Evolutionary conservation across 2,113 vertebrate genomes (phyloP), one percentile per base, ranked within the genome.

Genomic region (Pelodiscus sinensis): DNA sequence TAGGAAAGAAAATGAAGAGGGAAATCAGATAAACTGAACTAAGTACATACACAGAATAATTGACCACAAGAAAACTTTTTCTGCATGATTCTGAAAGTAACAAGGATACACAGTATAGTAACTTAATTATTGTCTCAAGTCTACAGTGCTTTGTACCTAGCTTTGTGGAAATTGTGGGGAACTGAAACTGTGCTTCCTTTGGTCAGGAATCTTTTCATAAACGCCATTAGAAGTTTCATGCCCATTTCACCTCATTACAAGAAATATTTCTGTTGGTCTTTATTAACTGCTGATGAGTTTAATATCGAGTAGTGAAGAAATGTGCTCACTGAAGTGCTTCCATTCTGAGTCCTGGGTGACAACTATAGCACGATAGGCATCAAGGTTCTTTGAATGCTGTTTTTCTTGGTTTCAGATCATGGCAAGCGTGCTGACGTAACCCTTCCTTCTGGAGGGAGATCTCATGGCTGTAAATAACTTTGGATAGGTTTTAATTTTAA

Each of bases 1-100:
- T 99, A 81, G 86, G 86, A 85, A 81, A 81, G 15, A 55, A 88
- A 96, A 94, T 10, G 81, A 89, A 96, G 85, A 80, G 38, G 22
- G 29, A 81, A 60, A 84, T 65, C 86, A 71, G 82, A 14, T 84
- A 54, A 86, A 93, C 75, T 0, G 2, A 89, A 21, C 5, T 7
- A 25, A 22, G 0, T 8, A 58, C 4, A 60, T 0, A 9, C 4
- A 35, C 18, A 79, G n/a, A 87, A 25, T 6, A 15, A 87, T 5
- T 55, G 0, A 79, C 44, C 90, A 81, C 84, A 94, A 52, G 0
- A 27, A 82, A n/a, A 44, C 44, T 1, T 24, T 58, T 9, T 54
- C 78, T 56, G 21, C 24, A 2, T 2, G 73, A 83, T 60, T 29
- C 8, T 79, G 16, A n/a, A 93, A 50, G 2, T 73, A 79, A 19